phyloP scores from a whole-genome alignment of 1,140 invertebrate species.

The Bacillus rossius region DNA sequence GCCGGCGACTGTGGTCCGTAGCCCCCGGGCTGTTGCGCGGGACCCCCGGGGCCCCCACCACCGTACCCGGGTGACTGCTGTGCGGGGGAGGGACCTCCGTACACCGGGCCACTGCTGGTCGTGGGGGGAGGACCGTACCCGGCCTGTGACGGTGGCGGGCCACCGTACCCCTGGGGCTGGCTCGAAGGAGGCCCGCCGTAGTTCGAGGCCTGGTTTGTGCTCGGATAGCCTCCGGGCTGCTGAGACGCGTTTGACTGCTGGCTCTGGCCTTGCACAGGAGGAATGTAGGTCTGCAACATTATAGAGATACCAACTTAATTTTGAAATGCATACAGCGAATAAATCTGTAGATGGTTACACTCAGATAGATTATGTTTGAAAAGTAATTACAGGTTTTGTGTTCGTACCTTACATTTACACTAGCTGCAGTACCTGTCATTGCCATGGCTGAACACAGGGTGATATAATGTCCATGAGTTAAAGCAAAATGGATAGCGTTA shows the following conservation, averaged over 20 bases:
- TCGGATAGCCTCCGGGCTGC: constrained; percentile 12
- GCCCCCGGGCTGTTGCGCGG: constrained; percentile 35
- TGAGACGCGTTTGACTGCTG: constrained; percentile 21
- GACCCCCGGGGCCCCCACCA: constrained; percentile 33
- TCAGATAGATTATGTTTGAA: too few relatives aligned
- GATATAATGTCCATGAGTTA: too few relatives aligned
- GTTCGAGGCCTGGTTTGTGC: background rate
- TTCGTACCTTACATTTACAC: too few relatives aligned
- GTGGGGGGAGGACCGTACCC: constrained; percentile 41
- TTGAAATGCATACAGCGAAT: too few relatives aligned
- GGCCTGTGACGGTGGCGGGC: constrained; percentile 37
- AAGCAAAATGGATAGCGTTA: too few relatives aligned
- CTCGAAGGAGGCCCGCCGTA: constrained; percentile 13
- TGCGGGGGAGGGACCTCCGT: constrained; percentile 26
- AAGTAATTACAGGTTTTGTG: too few relatives aligned
- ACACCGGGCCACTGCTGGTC: constrained; percentile 30
- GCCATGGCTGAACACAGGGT: too few relatives aligned
- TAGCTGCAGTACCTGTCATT: too few relatives aligned
- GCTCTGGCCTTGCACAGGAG: constrained; percentile 12
- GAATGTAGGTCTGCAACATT: constrained; percentile 11
- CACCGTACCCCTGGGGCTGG: constrained; percentile 37
- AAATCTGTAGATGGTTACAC: too few relatives aligned
- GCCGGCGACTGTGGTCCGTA: constrained; percentile 39
- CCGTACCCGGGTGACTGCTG: constrained; percentile 41
- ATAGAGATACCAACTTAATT: too few relatives aligned